These are phyloP conservation scores for Metalampra italica DNA, from an alignment of 2,888 invertebrate species.

Conservation along the genomic window DNA sequence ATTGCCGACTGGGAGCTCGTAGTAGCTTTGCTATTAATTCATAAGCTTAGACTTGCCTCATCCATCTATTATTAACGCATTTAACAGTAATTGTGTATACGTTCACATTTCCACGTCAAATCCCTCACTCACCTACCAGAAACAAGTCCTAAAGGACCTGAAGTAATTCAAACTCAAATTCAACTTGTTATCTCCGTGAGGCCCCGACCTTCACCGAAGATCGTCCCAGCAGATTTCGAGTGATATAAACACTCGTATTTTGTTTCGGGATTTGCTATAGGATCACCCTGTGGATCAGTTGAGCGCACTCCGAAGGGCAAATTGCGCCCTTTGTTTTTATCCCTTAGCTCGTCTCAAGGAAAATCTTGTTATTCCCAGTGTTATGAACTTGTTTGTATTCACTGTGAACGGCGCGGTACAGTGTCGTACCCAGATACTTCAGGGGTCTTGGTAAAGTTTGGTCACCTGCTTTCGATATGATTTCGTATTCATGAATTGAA, in stretches of 20 bases:
- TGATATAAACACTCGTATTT: conserved; percentile 51
- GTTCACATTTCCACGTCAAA: neutral
- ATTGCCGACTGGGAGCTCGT: neutral
- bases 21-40: neutral
- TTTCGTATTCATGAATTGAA: no score
- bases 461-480: no score
- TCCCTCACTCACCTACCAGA: neutral
- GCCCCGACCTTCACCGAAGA: conserved; percentile 33
- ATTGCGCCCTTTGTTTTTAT: conserved; percentile 57
- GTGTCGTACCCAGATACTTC: conserved; percentile 3
- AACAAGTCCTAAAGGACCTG: conserved; percentile 18
- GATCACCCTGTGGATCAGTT: conserved; percentile 54
- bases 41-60: neutral
- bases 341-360: conserved; percentile 29
- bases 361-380: conserved; percentile 53
- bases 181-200: conserved; percentile 36
- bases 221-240: conserved; percentile 44
- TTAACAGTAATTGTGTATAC: neutral
- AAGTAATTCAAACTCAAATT: conserved; percentile 37
- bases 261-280: conserved; percentile 39
- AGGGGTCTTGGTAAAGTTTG: no score
- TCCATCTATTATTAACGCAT: neutral
- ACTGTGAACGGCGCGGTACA: conserved; percentile 22
- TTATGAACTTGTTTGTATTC: conserved; percentile 48
- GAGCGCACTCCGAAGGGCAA: conserved; percentile 44